Evolutionary conservation across 2,888 invertebrate species (phyloP).

Genomic region (Acrobeloides nanus): DNA sequence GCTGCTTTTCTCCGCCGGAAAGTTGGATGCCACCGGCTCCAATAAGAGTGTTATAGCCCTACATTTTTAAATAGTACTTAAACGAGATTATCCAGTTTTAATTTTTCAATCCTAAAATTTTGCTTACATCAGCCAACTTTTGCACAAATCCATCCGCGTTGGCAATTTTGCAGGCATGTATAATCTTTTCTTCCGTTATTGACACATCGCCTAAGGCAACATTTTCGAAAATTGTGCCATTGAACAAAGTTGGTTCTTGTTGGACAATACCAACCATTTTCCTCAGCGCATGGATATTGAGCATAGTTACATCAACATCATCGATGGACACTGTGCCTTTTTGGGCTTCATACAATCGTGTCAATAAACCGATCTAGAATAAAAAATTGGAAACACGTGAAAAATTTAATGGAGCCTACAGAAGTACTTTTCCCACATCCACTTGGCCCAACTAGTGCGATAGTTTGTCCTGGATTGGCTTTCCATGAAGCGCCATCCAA

Average conservation of each 20-base stretch:
- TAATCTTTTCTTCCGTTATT: slow-evolving; percentile 31
- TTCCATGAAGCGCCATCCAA: slow-evolving; percentile 53
- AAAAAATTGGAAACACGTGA: neutral
- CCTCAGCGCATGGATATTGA: slow-evolving; percentile 30
- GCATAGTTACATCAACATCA: slow-evolving; percentile 29
- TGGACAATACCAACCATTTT: slow-evolving; percentile 37
- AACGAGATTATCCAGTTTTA: no score
- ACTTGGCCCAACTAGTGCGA: slow-evolving; percentile 61
- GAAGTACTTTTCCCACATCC: slow-evolving; percentile 68
- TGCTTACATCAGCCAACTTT: slow-evolving; percentile 22
- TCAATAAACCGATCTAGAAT: slow-evolving; percentile 65
- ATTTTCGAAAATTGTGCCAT: slow-evolving; percentile 35
- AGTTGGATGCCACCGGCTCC: slow-evolving; percentile 7
- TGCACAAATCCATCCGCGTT: slow-evolving; percentile 45
- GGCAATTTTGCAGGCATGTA: slow-evolving; percentile 39
- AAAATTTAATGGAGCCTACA: slow-evolving; percentile 60
- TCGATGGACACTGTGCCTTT: slow-evolving; percentile 60
- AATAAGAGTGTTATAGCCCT: slow-evolving; percentile 7
- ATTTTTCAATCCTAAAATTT: no score
- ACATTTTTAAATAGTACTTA: no score
- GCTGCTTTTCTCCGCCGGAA: slow-evolving; percentile 7
- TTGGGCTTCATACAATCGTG: slow-evolving; percentile 65
- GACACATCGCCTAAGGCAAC: slow-evolving; percentile 27
- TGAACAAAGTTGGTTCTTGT: slow-evolving; percentile 44
- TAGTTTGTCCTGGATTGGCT: slow-evolving; percentile 53